phyloP scores from a whole-genome alignment of 2,113 vertebrate species.

The Falco punctatus region DNA sequence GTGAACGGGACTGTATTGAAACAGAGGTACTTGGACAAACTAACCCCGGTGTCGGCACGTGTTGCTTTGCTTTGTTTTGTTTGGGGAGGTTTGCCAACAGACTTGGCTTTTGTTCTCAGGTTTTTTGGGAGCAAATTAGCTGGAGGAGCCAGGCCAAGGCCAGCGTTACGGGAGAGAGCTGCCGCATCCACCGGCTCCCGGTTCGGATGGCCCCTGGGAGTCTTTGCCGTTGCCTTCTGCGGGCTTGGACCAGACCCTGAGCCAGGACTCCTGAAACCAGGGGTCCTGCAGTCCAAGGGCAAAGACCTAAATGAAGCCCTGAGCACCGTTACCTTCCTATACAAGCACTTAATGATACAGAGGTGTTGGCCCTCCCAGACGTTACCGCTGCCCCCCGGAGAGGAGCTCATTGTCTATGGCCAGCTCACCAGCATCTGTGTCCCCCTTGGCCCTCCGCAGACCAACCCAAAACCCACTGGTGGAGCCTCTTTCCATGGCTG shows the following conservation, averaged over 20 bases:
- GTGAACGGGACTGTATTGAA: not conserved
- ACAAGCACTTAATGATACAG: not conserved
- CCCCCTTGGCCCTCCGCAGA: not conserved
- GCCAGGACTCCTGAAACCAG: not conserved
- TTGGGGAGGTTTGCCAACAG: not conserved
- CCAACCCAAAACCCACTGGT: not conserved
- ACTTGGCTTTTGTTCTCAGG: not conserved
- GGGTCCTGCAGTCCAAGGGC: not conserved
- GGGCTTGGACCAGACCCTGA: not conserved
- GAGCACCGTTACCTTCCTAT: not conserved
- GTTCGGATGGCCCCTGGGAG: too few species aligned
- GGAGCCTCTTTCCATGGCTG: not conserved
- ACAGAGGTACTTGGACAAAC: not conserved
- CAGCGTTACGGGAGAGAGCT: not conserved
- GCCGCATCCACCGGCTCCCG: not conserved
- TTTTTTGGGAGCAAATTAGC: not conserved
- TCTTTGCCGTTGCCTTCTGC: not conserved
- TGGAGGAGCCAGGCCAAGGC: not conserved
- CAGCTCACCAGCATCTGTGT: not conserved
- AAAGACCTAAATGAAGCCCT: not conserved
- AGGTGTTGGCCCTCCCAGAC: not conserved
- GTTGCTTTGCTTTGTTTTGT: not conserved
- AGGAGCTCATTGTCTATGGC: not conserved
- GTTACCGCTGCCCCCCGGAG: not conserved
- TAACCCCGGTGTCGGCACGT: fast-evolving